Base-by-base conservation (phyloP, 37 sponge, comb jelly and placozoan species). In the Beroe ovata region DNA sequence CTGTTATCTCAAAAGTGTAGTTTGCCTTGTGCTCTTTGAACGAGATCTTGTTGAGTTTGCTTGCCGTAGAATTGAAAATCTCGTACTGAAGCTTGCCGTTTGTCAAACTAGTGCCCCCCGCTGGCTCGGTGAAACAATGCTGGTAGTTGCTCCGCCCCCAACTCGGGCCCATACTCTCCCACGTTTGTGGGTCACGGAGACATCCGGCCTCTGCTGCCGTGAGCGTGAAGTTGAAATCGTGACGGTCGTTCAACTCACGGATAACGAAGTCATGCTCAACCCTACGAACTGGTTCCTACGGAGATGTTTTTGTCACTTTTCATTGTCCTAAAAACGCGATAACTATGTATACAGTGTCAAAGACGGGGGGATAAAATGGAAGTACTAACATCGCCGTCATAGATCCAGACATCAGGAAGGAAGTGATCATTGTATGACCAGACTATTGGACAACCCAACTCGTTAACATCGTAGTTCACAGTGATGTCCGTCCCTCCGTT, bases 371-470 rank as follows among this genome's bases (percentile, higher is more conserved):
- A n/a, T n/a, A n/a, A n/a, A n/a, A n/a, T n/a, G n/a, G 54, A 47
- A 47, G 54, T 47, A 47, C 69, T 66, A 1, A 66, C 69, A 4
- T 30, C 69, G 32, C 30, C 30, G 16, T 77, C 84, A 77, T 40
- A 77, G 41, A 77, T 77, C 84, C 84, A 77, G n/a, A 77, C 22
- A 20, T 77, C 84, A n/a, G 84, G 84, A 25, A 42, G 28, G 19
- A 40, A 40, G 38, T 39, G 1, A 1, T 77, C 54, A 18, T 77
- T 54, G 84, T 42, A 77, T 4, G 41, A 4, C 47, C 47, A 40
- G 26, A 40, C 41, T 3, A 77, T 77, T 8, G 84, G 84, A 40
- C 84, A 77, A 14, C 84, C 84, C 0, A 77, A 29, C 11, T 77
- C 84, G 1, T 39, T 25, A 18, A 40, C 6, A 36, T 77, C 84